phyloP scores from a whole-genome alignment of 2,113 vertebrate species.

The Cottus gobio region DNA sequence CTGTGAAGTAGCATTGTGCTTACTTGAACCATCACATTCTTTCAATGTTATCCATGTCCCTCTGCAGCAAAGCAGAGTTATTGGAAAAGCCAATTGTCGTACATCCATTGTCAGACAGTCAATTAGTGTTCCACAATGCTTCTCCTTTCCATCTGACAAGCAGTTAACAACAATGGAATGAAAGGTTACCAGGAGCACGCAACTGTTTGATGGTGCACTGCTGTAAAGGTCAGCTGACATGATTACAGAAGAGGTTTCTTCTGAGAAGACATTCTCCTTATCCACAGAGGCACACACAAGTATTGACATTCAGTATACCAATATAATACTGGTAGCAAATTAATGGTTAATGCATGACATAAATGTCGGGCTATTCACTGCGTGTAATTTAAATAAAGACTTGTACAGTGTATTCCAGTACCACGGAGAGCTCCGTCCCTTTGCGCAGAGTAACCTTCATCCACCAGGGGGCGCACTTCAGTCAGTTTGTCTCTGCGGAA shows the following conservation, averaged over 20 bases:
- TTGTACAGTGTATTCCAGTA: conserved; percentile 34
- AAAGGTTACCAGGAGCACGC: conserved; percentile 45
- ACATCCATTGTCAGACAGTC: conserved; percentile 29
- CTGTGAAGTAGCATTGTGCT: conserved; percentile 34
- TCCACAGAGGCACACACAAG: not conserved
- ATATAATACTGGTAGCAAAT: not conserved
- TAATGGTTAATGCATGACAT: not conserved
- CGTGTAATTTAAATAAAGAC: not conserved
- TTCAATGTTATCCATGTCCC: conserved; percentile 16
- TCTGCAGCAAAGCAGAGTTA: conserved; percentile 4
- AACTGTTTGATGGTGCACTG: conserved; percentile 20
- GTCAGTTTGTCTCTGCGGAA: conserved; percentile 51
- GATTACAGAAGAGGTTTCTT: conserved; percentile 6
- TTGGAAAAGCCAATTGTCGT: conserved; percentile 40
- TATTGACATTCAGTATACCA: too few relatives aligned
- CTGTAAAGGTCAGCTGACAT: conserved; percentile 47
- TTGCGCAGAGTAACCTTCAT: not conserved
- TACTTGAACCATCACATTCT: not conserved
- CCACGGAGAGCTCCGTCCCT: conserved; percentile 71
- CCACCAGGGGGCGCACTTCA: conserved; percentile 67
- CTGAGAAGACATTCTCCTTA: not conserved
- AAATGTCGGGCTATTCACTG: not conserved
- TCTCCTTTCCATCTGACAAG: conserved; percentile 38
- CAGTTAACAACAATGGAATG: conserved; percentile 43
- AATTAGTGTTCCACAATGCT: conserved; percentile 40